These are phyloP conservation scores for Apodemus speciosus DNA, from an alignment of 2,113 vertebrate genomes.

Conservation along the genomic window DNA sequence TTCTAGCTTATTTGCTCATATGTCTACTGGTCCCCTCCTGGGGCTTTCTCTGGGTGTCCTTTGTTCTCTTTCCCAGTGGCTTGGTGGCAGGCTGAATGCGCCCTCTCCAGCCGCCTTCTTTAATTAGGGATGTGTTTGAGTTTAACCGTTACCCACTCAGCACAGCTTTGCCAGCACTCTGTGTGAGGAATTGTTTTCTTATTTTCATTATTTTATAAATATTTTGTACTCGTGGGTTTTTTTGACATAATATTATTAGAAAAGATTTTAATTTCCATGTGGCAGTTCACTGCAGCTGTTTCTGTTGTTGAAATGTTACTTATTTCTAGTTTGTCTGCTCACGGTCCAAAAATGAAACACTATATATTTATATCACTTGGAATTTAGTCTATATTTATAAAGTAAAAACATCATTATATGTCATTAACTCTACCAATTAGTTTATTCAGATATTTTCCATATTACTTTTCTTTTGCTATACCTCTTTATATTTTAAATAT, in stretches of 20 bases:
- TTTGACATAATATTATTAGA: slow-evolving; percentile 52
- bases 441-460: slow-evolving; percentile 29
- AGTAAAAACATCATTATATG: not conserved
- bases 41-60: slow-evolving; percentile 9
- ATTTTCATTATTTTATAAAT: slow-evolving; percentile 66
- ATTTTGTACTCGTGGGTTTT: slow-evolving; percentile 34
- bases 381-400: slow-evolving; percentile 45
- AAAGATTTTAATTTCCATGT: slow-evolving; percentile 54
- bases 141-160: slow-evolving; percentile 39
- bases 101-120: not conserved
- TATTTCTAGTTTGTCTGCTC: slow-evolving; percentile 37
- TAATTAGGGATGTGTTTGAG: slow-evolving; percentile 25
- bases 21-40: not conserved
- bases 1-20: slow-evolving; percentile 3
- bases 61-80: slow-evolving; percentile 4
- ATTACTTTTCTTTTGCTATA: slow-evolving; percentile 10
- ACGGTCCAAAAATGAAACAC: slow-evolving; percentile 39
- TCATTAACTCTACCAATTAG: not conserved
- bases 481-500: slow-evolving; percentile 40
- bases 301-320: slow-evolving; percentile 35
- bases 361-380: slow-evolving; percentile 46
- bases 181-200: slow-evolving; percentile 28
- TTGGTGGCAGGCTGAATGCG: not conserved
- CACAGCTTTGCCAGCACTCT: slow-evolving; percentile 41
- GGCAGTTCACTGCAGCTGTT: slow-evolving; percentile 28